Percentiles rank a stretch among this genome's conserved stretches.
Evolutionary conservation across 1,140 invertebrate genomes (phyloP).

Genomic region (Drosophila parabipectinata): DNA sequence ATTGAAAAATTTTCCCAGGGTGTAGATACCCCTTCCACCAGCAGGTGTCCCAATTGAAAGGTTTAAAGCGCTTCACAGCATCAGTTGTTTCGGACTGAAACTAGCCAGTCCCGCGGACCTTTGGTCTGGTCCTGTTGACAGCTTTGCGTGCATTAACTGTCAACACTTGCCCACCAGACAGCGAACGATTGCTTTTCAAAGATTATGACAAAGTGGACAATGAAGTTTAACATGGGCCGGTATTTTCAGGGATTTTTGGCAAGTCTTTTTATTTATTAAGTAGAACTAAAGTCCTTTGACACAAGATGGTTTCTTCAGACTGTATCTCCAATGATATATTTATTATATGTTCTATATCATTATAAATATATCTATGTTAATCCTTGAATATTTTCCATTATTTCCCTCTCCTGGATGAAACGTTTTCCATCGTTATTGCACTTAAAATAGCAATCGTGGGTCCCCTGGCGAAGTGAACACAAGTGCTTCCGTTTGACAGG

Average conservation of each 20-base stretch:
- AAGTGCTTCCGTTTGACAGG: slow-evolving; percentile 35
- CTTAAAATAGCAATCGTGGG: neutral
- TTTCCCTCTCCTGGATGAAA: neutral
- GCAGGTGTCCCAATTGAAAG: slow-evolving; percentile 24
- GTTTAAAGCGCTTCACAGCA: slow-evolving; percentile 34
- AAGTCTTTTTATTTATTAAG: neutral
- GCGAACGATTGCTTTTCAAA: slow-evolving; percentile 30
- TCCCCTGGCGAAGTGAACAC: neutral
- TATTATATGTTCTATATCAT: too few species aligned
- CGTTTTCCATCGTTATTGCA: neutral
- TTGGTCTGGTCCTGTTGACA: slow-evolving; percentile 42
- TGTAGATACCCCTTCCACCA: neutral
- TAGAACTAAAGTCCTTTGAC: too few species aligned
- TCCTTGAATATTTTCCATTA: neutral
- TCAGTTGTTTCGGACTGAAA: slow-evolving; percentile 11
- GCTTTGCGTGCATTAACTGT: slow-evolving; percentile 47
- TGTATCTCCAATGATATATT: too few species aligned
- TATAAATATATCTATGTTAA: neutral
- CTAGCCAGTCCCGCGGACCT: slow-evolving; percentile 7
- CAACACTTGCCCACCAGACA: slow-evolving; percentile 36
- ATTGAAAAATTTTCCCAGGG: too few species aligned
- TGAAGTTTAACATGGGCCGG: slow-evolving; percentile 12
- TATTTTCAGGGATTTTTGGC: neutral
- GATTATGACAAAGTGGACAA: slow-evolving; percentile 43
- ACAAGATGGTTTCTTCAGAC: too few species aligned